Evolutionary conservation across 2,888 invertebrate species (phyloP).

Genomic region (Blastobasis lacticolella): DNA sequence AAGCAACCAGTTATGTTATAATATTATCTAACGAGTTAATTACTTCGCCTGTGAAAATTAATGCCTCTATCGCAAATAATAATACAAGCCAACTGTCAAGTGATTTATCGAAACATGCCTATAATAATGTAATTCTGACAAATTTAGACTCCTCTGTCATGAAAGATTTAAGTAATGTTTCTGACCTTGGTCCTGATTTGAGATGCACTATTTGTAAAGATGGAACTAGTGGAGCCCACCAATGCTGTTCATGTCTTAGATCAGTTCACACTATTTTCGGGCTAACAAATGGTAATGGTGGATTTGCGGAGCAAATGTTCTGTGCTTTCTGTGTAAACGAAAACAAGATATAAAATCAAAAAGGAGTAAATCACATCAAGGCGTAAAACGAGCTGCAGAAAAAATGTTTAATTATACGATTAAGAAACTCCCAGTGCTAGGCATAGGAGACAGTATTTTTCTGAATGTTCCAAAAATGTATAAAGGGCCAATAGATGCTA

Average conservation of each 20-base stretch:
- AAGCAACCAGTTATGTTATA: neutral
- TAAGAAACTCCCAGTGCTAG: conserved; percentile 9
- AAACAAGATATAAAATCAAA: conserved; percentile 4
- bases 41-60: neutral
- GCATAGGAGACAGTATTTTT: conserved; percentile 6
- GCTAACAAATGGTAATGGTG: conserved; percentile 1
- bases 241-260: conserved; percentile 2
- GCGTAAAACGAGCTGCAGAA: conserved; percentile 7
- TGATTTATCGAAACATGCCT: neutral
- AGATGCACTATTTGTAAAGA: conserved; percentile 1
- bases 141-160: neutral
- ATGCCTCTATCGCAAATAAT: neutral
- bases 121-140: neutral
- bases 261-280: conserved; percentile 3
- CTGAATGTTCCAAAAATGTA: conserved; percentile 6
- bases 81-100: neutral
- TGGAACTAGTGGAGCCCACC: conserved; percentile 2
- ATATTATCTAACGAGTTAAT: neutral
- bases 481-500: conserved; percentile 4
- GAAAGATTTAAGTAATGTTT: neutral
- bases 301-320: conserved; percentile 3
- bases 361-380: conserved; percentile 6
- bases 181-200: neutral
- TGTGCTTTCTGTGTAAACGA: conserved; percentile 7
- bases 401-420: conserved; percentile 7